Conservation (phyloP, 2,888 invertebrate genomes). For the Sericinus montela region DNA sequence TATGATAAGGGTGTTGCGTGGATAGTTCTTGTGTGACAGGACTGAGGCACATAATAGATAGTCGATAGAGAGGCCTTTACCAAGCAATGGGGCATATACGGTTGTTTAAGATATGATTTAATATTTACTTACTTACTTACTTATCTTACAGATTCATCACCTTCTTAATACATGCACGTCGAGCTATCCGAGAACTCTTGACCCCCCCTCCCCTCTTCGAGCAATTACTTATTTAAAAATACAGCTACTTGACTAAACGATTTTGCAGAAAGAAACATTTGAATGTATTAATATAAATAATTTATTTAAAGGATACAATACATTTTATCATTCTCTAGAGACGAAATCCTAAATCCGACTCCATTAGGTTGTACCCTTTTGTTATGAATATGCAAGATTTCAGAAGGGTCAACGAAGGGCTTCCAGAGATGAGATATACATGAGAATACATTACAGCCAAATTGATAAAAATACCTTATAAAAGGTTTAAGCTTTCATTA, state of each 20-base stretch:
- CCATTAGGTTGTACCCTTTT: conserved; percentile 17
- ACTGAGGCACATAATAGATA: no score
- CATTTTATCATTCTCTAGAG: conserved; percentile 1
- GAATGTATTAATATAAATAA: neutral
- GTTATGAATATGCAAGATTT: conserved; percentile 19
- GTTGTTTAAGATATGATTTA: no score
- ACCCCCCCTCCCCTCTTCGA: no score
- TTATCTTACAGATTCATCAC: no score
- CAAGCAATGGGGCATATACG: no score
- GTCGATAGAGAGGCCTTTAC: no score
- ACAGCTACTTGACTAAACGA: no score
- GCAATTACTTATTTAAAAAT: neutral
- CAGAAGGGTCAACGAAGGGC: conserved; percentile 11
- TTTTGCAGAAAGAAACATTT: neutral
- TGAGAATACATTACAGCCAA: conserved; percentile 5
- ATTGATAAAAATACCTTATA: conserved; percentile 7
- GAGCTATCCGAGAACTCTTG: no score
- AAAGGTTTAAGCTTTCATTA: neutral
- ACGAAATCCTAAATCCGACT: conserved; percentile 17
- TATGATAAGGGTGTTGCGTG: no score
- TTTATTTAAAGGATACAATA: conserved; percentile 2
- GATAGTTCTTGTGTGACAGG: no score
- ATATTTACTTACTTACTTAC: no score
- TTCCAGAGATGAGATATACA: conserved; percentile 1
- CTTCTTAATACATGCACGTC: no score